Evolutionary conservation across 2,888 invertebrate species (phyloP).

Genomic region (Lasioglossum pauxillum): DNA sequence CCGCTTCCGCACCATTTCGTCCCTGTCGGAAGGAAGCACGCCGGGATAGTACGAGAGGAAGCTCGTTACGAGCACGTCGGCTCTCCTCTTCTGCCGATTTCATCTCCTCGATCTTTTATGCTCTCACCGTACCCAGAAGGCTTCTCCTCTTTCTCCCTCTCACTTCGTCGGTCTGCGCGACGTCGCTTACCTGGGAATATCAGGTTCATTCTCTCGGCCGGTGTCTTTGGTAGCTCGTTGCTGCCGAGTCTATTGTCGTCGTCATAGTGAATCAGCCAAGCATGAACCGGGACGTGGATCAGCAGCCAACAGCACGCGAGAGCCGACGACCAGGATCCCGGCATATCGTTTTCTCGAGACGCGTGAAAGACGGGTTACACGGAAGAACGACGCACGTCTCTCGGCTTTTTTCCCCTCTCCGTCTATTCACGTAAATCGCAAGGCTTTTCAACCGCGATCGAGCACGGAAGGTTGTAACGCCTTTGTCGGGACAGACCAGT

Average conservation of each 20-base stretch:
- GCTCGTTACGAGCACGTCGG: not conserved
- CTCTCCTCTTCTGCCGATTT: conserved; percentile 20
- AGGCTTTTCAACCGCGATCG: conserved; percentile 6
- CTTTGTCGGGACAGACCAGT: not conserved
- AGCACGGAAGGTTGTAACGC: conserved; percentile 7
- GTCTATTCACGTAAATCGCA: not conserved
- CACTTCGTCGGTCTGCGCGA: not conserved
- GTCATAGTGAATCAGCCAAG: conserved; percentile 53
- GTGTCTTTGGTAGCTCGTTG: conserved; percentile 44
- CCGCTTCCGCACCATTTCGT: conserved; percentile 82
- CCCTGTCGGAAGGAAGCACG: conserved; percentile 62
- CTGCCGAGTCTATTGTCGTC: conserved; percentile 8
- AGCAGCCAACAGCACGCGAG: conserved; percentile 29
- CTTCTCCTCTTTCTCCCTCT: not conserved
- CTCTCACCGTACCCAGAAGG: not conserved
- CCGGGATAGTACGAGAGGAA: not conserved
- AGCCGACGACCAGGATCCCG: conserved; percentile 14
- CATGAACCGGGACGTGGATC: conserved; percentile 41
- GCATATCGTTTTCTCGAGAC: conserved; percentile 9
- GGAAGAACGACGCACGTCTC: not conserved
- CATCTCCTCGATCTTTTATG: conserved; percentile 12
- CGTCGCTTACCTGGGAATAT: conserved; percentile 76
- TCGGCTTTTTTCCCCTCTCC: not conserved
- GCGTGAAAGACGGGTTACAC: not conserved
- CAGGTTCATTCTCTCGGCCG: conserved; percentile 57